These are phyloP conservation scores for Drosophila pegasa DNA, from an alignment of 2,888 invertebrate genomes.

Conservation along the genomic window DNA sequence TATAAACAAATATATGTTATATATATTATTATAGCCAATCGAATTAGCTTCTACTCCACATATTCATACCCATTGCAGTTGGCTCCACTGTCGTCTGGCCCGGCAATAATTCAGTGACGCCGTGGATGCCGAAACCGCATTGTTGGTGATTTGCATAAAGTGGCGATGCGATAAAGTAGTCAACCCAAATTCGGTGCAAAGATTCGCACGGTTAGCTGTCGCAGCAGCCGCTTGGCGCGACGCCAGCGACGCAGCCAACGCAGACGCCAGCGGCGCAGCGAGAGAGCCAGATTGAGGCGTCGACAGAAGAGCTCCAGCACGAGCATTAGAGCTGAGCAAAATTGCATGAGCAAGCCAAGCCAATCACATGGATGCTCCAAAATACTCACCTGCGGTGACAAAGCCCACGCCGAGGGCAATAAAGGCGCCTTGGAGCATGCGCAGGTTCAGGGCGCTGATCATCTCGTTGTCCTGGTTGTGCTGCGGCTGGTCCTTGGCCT, in stretches of 20 bases:
- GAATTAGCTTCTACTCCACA: no score
- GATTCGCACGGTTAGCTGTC: conserved; percentile 62
- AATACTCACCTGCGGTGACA: conserved; percentile 85
- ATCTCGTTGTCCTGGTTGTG: conserved; percentile 60
- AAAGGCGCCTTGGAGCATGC: conserved; percentile 91
- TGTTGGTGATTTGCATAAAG: conserved; percentile 47
- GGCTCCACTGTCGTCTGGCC: conserved; percentile 21
- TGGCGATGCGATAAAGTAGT: conserved; percentile 43
- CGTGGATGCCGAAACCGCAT: conserved; percentile 18
- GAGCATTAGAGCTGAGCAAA: conserved; percentile 59
- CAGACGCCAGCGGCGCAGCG: conserved; percentile 48
- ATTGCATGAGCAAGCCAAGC: neutral
- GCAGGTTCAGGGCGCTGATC: conserved; percentile 88
- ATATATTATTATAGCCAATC: no score
- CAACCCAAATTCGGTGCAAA: conserved; percentile 59
- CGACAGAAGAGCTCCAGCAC: conserved; percentile 69
- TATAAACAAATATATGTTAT: no score
- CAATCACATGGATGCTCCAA: neutral
- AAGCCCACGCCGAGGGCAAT: conserved; percentile 89
- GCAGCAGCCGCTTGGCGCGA: conserved; percentile 42
- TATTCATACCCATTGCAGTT: no score
- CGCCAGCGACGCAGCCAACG: conserved; percentile 60
- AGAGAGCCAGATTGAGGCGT: conserved; percentile 52
- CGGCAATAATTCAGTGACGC: conserved; percentile 22
- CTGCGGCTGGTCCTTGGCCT: conserved; percentile 44